Conservation (phyloP, 2,113 vertebrate species). For the Odontophorus gujanensis region DNA sequence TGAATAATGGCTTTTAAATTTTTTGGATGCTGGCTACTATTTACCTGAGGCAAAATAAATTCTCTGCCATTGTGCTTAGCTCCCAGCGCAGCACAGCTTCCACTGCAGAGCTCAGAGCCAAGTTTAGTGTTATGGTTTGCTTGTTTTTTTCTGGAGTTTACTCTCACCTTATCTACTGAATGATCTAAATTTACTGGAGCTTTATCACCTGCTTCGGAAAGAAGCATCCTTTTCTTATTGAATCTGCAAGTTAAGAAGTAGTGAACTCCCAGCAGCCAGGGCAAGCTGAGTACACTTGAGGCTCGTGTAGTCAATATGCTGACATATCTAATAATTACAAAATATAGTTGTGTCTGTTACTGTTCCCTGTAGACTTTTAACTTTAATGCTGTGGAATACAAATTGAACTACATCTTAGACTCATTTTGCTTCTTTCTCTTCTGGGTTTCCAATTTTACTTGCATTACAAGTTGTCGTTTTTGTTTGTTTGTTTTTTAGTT, state of each 20-base stretch:
- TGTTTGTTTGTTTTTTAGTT: not conserved
- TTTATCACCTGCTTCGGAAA: slow-evolving; percentile 21
- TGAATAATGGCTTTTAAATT: not conserved
- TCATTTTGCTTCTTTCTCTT: not conserved
- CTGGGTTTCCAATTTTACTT: not conserved
- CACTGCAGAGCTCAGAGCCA: not conserved
- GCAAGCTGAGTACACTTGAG: not conserved
- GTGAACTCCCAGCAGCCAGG: not conserved
- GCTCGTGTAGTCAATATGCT: not conserved
- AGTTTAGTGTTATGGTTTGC: not conserved
- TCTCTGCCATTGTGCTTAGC: not conserved
- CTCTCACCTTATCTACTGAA: not conserved
- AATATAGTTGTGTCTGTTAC: not conserved
- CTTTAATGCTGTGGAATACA: not conserved
- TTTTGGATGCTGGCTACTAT: not conserved
- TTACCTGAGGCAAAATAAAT: not conserved
- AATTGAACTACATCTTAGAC: not conserved
- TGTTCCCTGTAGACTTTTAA: slow-evolving; percentile 23
- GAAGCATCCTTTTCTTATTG: slow-evolving; percentile 29
- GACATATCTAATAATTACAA: slow-evolving; percentile 25
- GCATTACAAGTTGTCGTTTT: not conserved
- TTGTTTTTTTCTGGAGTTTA: not conserved
- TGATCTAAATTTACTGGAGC: slow-evolving; percentile 25
- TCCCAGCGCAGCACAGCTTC: not conserved
- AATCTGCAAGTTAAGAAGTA: slow-evolving; percentile 11